These are phyloP conservation scores for Uria lomvia DNA, from an alignment of 2,113 vertebrate genomes.

Conservation along the genomic window DNA sequence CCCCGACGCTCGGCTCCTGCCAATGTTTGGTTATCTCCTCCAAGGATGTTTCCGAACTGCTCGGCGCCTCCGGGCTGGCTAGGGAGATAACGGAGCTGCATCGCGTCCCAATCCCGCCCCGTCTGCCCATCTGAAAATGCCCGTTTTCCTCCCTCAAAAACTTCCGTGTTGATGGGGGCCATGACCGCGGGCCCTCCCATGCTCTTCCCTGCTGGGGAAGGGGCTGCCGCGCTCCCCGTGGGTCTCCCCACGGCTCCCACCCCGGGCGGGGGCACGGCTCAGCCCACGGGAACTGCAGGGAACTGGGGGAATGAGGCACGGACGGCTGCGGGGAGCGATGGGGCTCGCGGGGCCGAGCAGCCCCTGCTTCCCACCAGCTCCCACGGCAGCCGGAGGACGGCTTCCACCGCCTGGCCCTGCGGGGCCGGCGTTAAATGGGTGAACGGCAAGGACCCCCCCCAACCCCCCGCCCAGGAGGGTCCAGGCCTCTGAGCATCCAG, in stretches of 20 bases:
- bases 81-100: background rate
- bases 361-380: background rate
- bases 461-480: background rate
- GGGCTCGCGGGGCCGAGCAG: background rate
- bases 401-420: background rate
- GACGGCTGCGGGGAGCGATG: accelerated
- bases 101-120: background rate
- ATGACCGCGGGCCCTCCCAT: accelerated
- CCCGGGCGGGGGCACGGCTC: accelerated
- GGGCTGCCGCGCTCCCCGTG: background rate
- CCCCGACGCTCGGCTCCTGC: background rate
- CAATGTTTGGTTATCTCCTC: slow-evolving; percentile 19
- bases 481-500: background rate
- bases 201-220: background rate
- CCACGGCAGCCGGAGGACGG: accelerated
- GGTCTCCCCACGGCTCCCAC: background rate
- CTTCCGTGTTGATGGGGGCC: accelerated
- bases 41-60: slow-evolving; percentile 3
- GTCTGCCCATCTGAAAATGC: background rate
- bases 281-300: background rate
- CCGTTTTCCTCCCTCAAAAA: background rate
- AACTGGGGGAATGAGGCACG: background rate
- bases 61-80: background rate
- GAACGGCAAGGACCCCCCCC: background rate
- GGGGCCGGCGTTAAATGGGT: background rate